phyloP scores from a whole-genome alignment of 64 coral and sea anemone species.

The Pachyseris speciosa region DNA sequence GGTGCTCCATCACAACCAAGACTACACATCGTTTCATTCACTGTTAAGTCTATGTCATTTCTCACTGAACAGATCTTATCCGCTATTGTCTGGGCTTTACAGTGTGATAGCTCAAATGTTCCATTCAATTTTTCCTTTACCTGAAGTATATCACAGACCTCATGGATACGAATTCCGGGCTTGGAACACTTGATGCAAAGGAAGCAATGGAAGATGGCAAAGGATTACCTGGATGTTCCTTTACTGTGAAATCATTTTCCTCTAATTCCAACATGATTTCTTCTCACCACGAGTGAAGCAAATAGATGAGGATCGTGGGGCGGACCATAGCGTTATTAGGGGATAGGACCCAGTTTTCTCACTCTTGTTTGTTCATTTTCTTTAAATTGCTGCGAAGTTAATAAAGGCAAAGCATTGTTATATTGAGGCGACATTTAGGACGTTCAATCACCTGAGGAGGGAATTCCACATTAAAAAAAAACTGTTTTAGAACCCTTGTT shows the following conservation, averaged over 20 bases:
- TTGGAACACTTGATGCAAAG: no score
- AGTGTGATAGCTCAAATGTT: slow-evolving; percentile 12
- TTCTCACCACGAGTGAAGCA: no score
- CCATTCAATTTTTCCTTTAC: not conserved
- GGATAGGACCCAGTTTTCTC: slow-evolving; percentile 11
- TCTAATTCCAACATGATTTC: no score
- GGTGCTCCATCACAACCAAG: slow-evolving; percentile 26
- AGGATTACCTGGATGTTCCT: no score
- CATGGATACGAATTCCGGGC: no score
- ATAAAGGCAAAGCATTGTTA: slow-evolving; percentile 78
- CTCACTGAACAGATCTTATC: not conserved
- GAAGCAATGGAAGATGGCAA: no score
- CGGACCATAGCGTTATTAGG: not conserved
- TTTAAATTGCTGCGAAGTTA: slow-evolving; percentile 22
- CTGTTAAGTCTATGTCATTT: slow-evolving; percentile 1
- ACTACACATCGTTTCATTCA: slow-evolving; percentile 3
- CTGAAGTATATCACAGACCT: not conserved
- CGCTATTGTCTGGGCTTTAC: not conserved
- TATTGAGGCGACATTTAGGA: slow-evolving; percentile 57
- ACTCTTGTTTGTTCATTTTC: slow-evolving; percentile 14
- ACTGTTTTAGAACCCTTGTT: no score
- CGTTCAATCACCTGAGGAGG: no score
- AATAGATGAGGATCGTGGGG: slow-evolving; percentile 34
- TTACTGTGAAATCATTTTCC: no score
- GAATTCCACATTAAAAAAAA: no score